Percentiles rank a stretch among this genome's conserved stretches.
Evolutionary conservation across 2,113 vertebrate genomes (phyloP).

Genomic region (Macrotus californicus): DNA sequence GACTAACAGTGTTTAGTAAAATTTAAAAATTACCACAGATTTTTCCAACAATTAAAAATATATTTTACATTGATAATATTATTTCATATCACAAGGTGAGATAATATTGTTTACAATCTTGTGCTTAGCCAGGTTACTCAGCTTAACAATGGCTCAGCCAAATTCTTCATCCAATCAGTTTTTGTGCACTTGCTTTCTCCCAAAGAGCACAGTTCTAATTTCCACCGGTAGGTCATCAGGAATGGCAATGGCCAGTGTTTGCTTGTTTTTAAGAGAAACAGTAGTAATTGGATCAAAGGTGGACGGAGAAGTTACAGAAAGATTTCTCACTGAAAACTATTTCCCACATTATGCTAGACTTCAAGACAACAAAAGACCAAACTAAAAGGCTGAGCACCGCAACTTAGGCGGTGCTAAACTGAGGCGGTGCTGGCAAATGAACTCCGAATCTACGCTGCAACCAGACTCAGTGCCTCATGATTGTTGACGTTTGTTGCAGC

Average conservation of each 20-base stretch:
- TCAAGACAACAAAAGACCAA: not conserved
- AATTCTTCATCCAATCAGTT: not conserved
- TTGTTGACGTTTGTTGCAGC: not conserved
- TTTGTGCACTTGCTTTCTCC: not conserved
- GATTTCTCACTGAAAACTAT: not conserved
- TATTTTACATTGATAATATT: not conserved
- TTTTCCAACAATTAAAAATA: not conserved
- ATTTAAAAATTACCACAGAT: not conserved
- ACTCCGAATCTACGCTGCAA: not conserved
- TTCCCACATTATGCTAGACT: not conserved
- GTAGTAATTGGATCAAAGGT: not conserved
- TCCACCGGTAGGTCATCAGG: not conserved
- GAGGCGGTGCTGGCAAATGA: not conserved
- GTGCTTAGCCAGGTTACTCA: not conserved
- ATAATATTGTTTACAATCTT: not conserved
- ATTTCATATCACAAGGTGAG: not conserved
- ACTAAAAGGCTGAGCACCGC: not conserved
- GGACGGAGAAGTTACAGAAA: not conserved
- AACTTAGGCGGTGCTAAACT: too few relatives aligned
- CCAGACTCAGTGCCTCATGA: not conserved
- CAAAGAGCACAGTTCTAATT: not conserved
- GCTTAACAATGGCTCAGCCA: not conserved
- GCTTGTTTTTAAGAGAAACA: not conserved
- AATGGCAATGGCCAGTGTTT: not conserved
- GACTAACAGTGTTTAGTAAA: not conserved